Base-by-base conservation (phyloP, 2,888 invertebrate species). In the Adineta ricciae region DNA sequence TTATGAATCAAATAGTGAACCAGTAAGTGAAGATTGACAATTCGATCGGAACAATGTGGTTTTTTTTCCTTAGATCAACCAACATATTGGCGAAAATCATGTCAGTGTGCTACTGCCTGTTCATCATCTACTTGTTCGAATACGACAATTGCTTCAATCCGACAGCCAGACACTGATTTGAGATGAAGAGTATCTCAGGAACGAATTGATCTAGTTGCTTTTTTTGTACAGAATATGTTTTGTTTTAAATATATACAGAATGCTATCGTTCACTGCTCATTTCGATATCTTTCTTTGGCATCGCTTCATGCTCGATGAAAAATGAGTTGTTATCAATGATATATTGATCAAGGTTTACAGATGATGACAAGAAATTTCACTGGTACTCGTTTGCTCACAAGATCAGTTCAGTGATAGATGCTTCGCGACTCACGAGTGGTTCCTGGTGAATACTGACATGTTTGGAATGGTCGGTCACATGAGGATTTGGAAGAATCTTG, bases 31-130 rank as follows among this genome's bases (percentile, higher is more conserved):
- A 32, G n/a, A n/a, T n/a, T n/a, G n/a, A n/a, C n/a, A n/a, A n/a
- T n/a, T n/a, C n/a, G n/a, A n/a, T n/a, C n/a, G n/a, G n/a, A n/a
- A n/a, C n/a, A n/a, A n/a, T 19, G 0, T 73, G 19, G 41, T 41
- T 7, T 24, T 11, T 0, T 41, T 41, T 78, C 3, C 9, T 21
- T 78, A 78, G 73, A 78, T 78, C 11, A 78, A 78, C 41, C 73
- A 78, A 78, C 73, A 78, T 78, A 78, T 78, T 36, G 73, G 73
- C 21, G 73, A 78, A 78, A 78, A 78, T 41, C 73, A 78, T 78
- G 73, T 78, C n/a, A 38, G 38, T 36, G n/a, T 78, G 9, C n/a
- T 78, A 24, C n/a, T 78, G 24, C 73, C 73, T 41, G 21, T 78
- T 78, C 73, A 78, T 41, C 73, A 78, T 78, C 21, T 41, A 11